Evolutionary conservation across 2,888 invertebrate genomes (phyloP), one percentile per base, ranked within the genome.

Genomic region (Thecocarcelia acutangulata): DNA sequence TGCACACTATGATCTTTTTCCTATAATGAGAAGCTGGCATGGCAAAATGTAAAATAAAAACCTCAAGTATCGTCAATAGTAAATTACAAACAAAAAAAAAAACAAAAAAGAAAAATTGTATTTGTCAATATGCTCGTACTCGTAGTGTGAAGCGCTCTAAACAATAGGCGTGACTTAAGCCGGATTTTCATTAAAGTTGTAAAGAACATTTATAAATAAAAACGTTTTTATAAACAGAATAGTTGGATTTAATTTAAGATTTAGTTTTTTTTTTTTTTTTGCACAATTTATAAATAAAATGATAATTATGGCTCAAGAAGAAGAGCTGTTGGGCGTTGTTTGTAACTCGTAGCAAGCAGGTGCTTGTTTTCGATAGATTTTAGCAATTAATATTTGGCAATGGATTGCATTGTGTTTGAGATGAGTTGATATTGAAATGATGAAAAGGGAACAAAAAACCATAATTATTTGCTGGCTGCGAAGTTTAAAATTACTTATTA

Each of bases 151-250:
- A 66, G 56, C 37, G 21, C 12, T 54, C 19, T 24, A 40, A 73
- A 73, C 8, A 33, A 77, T 61, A 77, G 81, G 77, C 81, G 81
- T 81, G 81, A 81, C 81, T 81, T 63, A 68, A 77, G 77, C 56
- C 63, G 77, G 81, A 73, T 58, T 81, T 79, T 68, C 21, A 61
- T 72, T 52, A 52, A 12, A 52, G 6, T 13, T 63, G 42, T 19
- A 63, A 28, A 63, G 42, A 58, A 59, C 2, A 58, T 48, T 70
- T 59, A 46, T 24, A 40, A 15, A 24, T 1, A 11, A 24, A 52
- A 66, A 28, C 15, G 13, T 40, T 37, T 33, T 15, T 13, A 17
- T 17, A 46, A 33, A 46, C 8, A 28, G 15, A 59, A 24, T 11
- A 44, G 15, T 9, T 46, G 28, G 28, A 28, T 28, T 12, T 15